These are phyloP conservation scores for Paramisgurnus dabryanus DNA, from an alignment of 2,113 vertebrate species.

Conservation along the genomic window DNA sequence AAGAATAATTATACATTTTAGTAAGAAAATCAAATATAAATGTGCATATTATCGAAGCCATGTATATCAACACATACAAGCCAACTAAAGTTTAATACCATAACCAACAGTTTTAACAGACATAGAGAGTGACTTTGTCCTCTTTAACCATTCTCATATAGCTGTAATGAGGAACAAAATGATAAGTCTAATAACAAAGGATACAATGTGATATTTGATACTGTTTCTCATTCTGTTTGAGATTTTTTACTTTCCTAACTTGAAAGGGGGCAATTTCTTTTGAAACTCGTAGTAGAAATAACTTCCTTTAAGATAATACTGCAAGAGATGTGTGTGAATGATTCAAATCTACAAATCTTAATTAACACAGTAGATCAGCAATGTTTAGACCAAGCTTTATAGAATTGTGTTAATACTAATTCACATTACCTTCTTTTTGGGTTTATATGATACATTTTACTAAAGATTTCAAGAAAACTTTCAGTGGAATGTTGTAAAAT, in stretches of 20 bases:
- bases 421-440: neutral
- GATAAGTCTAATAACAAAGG: neutral
- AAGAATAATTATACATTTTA: conserved; percentile 62
- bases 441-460: neutral
- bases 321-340: neutral
- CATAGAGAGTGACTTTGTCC: conserved; percentile 17
- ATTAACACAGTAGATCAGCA: neutral
- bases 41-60: conserved; percentile 51
- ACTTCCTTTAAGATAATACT: neutral
- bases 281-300: neutral
- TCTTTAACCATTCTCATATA: conserved; percentile 4
- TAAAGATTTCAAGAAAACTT: neutral
- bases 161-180: conserved; percentile 8
- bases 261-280: neutral
- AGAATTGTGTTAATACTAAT: neutral
- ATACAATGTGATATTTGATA: neutral
- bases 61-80: conserved; percentile 47
- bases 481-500: neutral
- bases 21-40: conserved; percentile 59
- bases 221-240: neutral
- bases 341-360: neutral
- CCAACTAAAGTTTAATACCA: conserved; percentile 40
- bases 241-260: neutral
- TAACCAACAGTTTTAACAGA: conserved; percentile 27
- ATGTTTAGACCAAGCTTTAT: neutral